Evolutionary conservation across 2,888 invertebrate genomes (phyloP), one percentile per base, ranked within the genome.

Genomic region (Frankliniella fusca): DNA sequence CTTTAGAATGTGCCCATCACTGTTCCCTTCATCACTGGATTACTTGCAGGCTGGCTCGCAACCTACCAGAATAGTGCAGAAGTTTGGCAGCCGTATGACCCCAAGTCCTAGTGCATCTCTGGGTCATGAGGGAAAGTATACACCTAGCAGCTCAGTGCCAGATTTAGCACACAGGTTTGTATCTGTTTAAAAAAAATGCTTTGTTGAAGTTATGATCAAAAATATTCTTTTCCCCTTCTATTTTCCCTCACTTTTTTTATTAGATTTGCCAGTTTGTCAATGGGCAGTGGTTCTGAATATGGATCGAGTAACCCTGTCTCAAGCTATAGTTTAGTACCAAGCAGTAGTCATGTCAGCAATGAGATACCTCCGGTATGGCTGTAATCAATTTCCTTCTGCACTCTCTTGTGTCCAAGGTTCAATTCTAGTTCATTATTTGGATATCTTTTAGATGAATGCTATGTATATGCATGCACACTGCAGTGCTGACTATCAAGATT

Each of bases 51-150:
- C 12, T 23, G 70, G 70, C 50, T 87, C 88, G 48, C 90, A 89
- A 85, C 89, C 88, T 84, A 89, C 89, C 85, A 90, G 90, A 65
- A 84, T 85, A 76, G 84, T 83, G 85, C 93, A 94, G 87, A 94
- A 94, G 88, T 94, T 94, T 89, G 93, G 94, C 50, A 93, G 93
- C 83, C 93, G 94, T 87, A 90, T 91, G 0, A 90, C 90, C 54
- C 90, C 90, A 84, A 92, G 91, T 85, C 90, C 91, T 49, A 90
- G 91, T 7, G 94, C 94, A 48, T 90, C 94, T 86, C 93, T 93
- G 84, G 94, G 94, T 81, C 94, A 94, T 87, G 94, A 94, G 86
- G 94, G 94, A 84, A 94, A 94, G 88, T 95, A 94, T 87, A 94
- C 94, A 70, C 94, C 94, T 2, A 94, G 91, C 87, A 89, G 90